phyloP scores from a whole-genome alignment of 2,888 invertebrate species.

The Lutraria lutraria region DNA sequence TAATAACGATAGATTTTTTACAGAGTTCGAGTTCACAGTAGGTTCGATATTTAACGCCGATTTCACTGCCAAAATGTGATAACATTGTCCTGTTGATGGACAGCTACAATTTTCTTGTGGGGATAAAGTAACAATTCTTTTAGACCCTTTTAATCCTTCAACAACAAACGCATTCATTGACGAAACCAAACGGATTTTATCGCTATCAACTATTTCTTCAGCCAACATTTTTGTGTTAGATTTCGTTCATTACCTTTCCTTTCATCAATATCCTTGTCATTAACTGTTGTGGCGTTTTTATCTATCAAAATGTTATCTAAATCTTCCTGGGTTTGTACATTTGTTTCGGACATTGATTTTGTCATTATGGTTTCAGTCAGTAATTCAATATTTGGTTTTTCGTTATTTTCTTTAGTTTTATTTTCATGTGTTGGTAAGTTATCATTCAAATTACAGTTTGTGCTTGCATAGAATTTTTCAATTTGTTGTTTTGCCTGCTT shows the following conservation, averaged over 20 bases:
- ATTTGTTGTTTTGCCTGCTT: too few species aligned
- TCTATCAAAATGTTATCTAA: conserved; percentile 26
- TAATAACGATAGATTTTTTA: too few species aligned
- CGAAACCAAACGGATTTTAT: conserved; percentile 32
- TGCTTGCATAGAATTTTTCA: too few species aligned
- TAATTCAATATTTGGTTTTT: too few species aligned
- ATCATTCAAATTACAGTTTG: too few species aligned
- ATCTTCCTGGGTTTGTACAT: conserved; percentile 21
- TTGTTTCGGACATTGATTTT: too few species aligned
- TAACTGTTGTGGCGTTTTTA: conserved; percentile 43
- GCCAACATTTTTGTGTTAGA: background rate
- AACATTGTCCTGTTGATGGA: conserved; percentile 19
- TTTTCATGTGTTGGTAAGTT: too few species aligned
- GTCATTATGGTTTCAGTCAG: too few species aligned
- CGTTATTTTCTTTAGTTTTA: too few species aligned
- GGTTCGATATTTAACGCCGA: too few species aligned
- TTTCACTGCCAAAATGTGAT: background rate
- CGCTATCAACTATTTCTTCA: conserved; percentile 17
- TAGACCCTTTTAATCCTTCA: conserved; percentile 21
- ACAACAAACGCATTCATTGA: conserved; percentile 36
- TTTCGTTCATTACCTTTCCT: conserved; percentile 29
- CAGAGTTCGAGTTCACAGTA: too few species aligned
- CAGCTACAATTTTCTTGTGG: conserved; percentile 37
- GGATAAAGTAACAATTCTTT: conserved; percentile 32
- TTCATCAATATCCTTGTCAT: conserved; percentile 31